phyloP scores from a whole-genome alignment of 2,888 invertebrate species.

The Dione vanillae region DNA sequence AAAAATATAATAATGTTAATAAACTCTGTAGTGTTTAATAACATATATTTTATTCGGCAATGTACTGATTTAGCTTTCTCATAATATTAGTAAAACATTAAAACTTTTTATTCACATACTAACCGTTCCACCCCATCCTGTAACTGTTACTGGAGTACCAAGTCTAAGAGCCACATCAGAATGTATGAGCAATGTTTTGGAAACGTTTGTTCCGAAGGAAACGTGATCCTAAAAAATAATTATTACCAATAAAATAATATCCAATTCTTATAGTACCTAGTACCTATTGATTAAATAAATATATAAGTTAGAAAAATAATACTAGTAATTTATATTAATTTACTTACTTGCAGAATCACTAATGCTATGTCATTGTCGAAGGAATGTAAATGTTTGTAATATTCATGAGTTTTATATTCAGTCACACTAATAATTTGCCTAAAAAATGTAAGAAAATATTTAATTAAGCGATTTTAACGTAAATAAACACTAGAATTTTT shows the following conservation, averaged over 20 bases:
- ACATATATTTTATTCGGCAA: no score
- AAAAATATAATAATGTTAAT: no score
- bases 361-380: conserved; percentile 74
- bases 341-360: conserved; percentile 60
- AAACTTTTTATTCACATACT: neutral
- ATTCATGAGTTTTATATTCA: conserved; percentile 69
- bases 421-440: conserved; percentile 64
- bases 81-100: neutral
- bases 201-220: conserved; percentile 53
- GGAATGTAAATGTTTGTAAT: conserved; percentile 56
- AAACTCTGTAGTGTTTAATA: no score
- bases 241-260: neutral
- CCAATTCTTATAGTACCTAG: no score
- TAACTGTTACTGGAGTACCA: conserved; percentile 54
- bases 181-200: conserved; percentile 60
- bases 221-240: conserved; percentile 54
- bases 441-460: conserved; percentile 46
- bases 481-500: no score
- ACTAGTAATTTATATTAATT: neutral
- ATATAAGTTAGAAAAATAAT: neutral
- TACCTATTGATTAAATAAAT: no score
- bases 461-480: neutral
- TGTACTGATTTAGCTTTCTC: no score
- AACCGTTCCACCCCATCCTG: conserved; percentile 66
- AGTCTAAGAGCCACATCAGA: conserved; percentile 54